Conservation (phyloP, 2,888 invertebrate species). For the Gari tellinella region DNA sequence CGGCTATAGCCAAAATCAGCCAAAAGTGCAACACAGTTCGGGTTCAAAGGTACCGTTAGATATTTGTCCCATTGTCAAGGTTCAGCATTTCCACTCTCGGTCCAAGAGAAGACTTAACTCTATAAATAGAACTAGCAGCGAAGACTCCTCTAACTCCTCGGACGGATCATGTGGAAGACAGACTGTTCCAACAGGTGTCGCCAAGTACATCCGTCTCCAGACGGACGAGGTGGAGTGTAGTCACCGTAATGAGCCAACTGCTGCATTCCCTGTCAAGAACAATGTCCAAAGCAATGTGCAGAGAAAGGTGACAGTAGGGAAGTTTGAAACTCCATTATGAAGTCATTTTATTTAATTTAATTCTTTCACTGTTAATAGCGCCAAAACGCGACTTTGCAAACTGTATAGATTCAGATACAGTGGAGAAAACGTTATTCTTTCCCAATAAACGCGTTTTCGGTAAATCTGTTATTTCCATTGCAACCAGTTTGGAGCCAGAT, state of each 20-base stretch:
- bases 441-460: too few relatives aligned
- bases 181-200: conserved; percentile 20
- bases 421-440: too few relatives aligned
- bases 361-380: too few relatives aligned
- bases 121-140: conserved; percentile 45
- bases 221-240: conserved; percentile 3
- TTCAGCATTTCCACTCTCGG: conserved; percentile 59
- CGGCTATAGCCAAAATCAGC: conserved; percentile 29
- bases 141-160: conserved; percentile 39
- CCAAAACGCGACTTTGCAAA: too few relatives aligned
- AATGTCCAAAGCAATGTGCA: conserved; percentile 15
- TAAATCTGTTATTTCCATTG: too few relatives aligned
- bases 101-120: conserved; percentile 55
- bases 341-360: too few relatives aligned
- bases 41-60: conserved; percentile 53
- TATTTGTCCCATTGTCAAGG: conserved; percentile 58
- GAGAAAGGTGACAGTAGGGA: not conserved
- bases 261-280: conserved; percentile 8
- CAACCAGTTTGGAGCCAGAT: too few relatives aligned
- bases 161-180: conserved; percentile 16
- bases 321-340: too few relatives aligned
- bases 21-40: conserved; percentile 37
- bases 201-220: conserved; percentile 44
- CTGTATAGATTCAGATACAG: too few relatives aligned
- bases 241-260: not conserved